A percentile compares a stretch with the other conserved stretches of the same genome.
phyloP scores from a whole-genome alignment of 2,888 invertebrate genomes.

The Lordiphosa andalusiaca region DNA sequence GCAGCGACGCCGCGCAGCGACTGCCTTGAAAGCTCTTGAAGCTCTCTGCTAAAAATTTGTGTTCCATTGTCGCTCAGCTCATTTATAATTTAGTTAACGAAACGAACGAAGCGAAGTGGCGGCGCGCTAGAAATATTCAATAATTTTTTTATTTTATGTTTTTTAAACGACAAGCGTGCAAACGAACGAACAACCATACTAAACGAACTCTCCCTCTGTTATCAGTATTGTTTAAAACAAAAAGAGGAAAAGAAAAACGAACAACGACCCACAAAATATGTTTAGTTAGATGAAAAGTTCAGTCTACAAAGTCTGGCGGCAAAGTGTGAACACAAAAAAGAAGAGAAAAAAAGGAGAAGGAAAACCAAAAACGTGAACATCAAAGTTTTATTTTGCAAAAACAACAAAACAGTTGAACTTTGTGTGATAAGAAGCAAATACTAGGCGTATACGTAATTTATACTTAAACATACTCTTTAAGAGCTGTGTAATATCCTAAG shows the following conservation, averaged over 20 bases:
- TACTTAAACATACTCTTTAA: too few relatives aligned
- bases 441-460: constrained; percentile 53
- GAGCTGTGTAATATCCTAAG: neutral
- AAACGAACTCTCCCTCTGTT: constrained; percentile 59
- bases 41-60: constrained; percentile 37
- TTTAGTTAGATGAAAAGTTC: constrained; percentile 2
- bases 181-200: constrained; percentile 57
- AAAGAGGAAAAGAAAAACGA: constrained; percentile 15
- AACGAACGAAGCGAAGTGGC: constrained; percentile 75
- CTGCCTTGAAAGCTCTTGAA: constrained; percentile 17
- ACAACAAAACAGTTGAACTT: too few relatives aligned
- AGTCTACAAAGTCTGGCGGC: too few relatives aligned
- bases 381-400: too few relatives aligned
- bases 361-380: too few relatives aligned
- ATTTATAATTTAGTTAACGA: constrained; percentile 75
- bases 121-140: constrained; percentile 55
- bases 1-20: constrained; percentile 15
- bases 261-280: constrained; percentile 26
- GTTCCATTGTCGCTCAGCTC: constrained; percentile 32
- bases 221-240: constrained; percentile 53
- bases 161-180: constrained; percentile 39
- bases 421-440: constrained; percentile 18
- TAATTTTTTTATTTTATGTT: neutral
- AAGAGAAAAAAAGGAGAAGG: too few relatives aligned
- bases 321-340: too few relatives aligned